These are phyloP conservation scores for Peromyscus aztecus DNA, from an alignment of 2,797 vertebrate species.

Conservation along the genomic window DNA sequence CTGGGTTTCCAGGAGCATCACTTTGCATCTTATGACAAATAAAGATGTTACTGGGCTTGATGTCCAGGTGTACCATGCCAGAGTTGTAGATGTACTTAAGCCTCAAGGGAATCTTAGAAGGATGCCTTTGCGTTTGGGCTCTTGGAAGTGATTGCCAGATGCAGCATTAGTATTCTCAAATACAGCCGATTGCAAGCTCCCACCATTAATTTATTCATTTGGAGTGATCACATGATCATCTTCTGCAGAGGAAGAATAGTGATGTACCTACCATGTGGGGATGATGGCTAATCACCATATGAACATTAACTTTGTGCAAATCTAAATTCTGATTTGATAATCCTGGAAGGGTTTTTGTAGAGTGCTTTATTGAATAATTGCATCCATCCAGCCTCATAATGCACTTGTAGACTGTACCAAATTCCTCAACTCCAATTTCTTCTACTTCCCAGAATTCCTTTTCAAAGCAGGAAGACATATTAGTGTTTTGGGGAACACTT, in stretches of 20 bases:
- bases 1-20: slow-evolving; percentile 78
- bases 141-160: slow-evolving; percentile 67
- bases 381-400: slow-evolving; percentile 98
- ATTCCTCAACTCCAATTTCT: slow-evolving; percentile 94
- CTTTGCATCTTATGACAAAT: slow-evolving; percentile 89
- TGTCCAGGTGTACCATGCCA: slow-evolving; percentile 95
- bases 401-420: slow-evolving; percentile 96
- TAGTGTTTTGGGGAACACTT: slow-evolving; percentile 90
- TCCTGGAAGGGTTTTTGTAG: slow-evolving; percentile 92
- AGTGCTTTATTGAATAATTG: slow-evolving; percentile 96
- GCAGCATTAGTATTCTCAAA: not conserved
- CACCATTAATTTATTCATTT: not conserved
- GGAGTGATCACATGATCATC: not conserved
- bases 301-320: not conserved
- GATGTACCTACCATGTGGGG: not conserved
- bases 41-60: slow-evolving; percentile 98
- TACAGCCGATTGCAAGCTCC: too few relatives aligned
- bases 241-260: not conserved
- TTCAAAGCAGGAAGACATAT: slow-evolving; percentile 96
- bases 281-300: not conserved
- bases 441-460: slow-evolving; percentile 97
- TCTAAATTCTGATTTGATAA: slow-evolving; percentile 92
- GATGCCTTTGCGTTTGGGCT: slow-evolving; percentile 92
- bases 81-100: slow-evolving; percentile 95
- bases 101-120: slow-evolving; percentile 94